A percentile compares a stretch with the other conserved stretches of the same genome.
Evolutionary conservation across 1,140 invertebrate species (phyloP).

Genomic region (Campoletis sonorensis): DNA sequence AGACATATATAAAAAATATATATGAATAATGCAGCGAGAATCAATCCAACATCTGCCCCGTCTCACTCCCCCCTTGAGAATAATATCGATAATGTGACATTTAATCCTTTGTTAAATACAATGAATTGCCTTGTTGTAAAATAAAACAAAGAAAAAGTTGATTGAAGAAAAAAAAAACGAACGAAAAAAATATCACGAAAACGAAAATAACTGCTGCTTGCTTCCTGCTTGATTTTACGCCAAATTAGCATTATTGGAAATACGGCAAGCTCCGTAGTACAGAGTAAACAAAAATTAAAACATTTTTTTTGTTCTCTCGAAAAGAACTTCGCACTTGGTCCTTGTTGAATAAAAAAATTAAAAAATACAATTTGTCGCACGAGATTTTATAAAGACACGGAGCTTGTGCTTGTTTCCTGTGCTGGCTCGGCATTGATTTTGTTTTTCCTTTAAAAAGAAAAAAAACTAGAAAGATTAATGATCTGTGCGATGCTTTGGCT

Average conservation of each 20-base stretch:
- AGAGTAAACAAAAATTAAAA: constrained; percentile 1
- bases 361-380: constrained; percentile 45
- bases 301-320: too few species aligned
- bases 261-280: constrained; percentile 11
- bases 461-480: constrained; percentile 63
- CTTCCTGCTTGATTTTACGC: constrained; percentile 66
- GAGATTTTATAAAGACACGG: background rate
- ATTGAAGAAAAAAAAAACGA: constrained; percentile 60
- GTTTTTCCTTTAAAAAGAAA: constrained; percentile 57
- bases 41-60: too few species aligned
- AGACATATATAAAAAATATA: constrained; percentile 51
- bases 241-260: constrained; percentile 29
- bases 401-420: constrained; percentile 60
- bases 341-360: constrained; percentile 3
- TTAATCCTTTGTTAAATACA: constrained; percentile 73
- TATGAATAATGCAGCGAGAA: constrained; percentile 67
- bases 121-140: constrained; percentile 74
- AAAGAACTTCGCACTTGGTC: too few species aligned
- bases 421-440: constrained; percentile 59
- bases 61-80: constrained; percentile 62
- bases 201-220: constrained; percentile 62
- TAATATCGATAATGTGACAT: constrained; percentile 68
- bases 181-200: constrained; percentile 32
- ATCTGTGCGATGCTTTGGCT: constrained; percentile 69
- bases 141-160: constrained; percentile 69